Conservation (phyloP, 1,140 invertebrate genomes). For the Drosophila pectinifera region DNA sequence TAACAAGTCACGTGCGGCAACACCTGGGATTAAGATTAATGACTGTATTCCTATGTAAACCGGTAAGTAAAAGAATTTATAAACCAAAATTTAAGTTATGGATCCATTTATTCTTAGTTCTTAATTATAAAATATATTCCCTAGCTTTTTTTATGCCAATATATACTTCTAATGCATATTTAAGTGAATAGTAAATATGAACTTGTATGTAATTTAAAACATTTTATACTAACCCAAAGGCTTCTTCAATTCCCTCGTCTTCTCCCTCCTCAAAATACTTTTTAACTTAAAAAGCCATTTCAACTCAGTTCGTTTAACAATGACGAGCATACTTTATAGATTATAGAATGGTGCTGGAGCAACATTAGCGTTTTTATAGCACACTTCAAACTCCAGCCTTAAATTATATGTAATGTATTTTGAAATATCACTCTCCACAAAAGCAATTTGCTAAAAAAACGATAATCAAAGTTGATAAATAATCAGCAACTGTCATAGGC, state of each 20-base stretch:
- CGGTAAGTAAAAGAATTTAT: too few species aligned
- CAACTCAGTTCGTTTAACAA: neutral
- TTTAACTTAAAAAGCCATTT: neutral
- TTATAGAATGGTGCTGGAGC: neutral
- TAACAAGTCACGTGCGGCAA: neutral
- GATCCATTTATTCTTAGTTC: neutral
- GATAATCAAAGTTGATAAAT: conserved; percentile 1
- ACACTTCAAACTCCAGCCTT: neutral
- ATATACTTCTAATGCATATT: neutral
- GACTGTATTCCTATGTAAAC: neutral
- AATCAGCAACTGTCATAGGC: neutral
- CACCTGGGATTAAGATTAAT: conserved; percentile 8
- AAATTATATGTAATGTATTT: neutral
- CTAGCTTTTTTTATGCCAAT: neutral
- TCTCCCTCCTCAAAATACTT: neutral
- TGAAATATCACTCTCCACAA: neutral
- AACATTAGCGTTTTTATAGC: neutral
- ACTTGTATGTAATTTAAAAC: neutral
- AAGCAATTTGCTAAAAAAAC: neutral
- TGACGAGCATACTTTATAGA: neutral
- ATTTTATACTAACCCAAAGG: neutral
- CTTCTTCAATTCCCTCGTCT: too few species aligned
- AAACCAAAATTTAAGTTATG: neutral
- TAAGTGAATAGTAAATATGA: neutral
- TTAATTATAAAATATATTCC: neutral